phyloP scores from a whole-genome alignment of 2,888 invertebrate species.

The Coleophora deauratella region DNA sequence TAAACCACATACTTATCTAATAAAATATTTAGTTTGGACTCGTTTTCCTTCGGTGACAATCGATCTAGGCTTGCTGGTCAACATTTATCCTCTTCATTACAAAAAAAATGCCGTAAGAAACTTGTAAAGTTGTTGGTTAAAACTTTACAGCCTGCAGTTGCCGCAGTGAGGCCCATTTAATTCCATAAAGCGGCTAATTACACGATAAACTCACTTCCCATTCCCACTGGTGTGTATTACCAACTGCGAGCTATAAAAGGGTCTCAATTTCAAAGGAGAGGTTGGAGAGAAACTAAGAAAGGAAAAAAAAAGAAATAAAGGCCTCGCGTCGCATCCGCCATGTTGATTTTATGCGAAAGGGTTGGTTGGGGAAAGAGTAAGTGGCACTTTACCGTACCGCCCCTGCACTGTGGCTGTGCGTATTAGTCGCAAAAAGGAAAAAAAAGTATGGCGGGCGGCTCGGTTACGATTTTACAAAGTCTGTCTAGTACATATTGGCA shows the following conservation, averaged over 20 bases:
- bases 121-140: too few species aligned
- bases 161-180: too few species aligned
- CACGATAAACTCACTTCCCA: slow-evolving; percentile 22
- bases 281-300: slow-evolving; percentile 23
- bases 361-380: slow-evolving; percentile 56
- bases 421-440: slow-evolving; percentile 38
- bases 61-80: too few species aligned
- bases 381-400: slow-evolving; percentile 64
- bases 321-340: slow-evolving; percentile 49
- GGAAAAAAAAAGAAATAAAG: slow-evolving; percentile 52
- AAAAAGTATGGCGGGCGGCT: slow-evolving; percentile 56
- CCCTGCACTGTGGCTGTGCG: slow-evolving; percentile 33
- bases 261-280: slow-evolving; percentile 58
- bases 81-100: too few species aligned
- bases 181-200: too few species aligned
- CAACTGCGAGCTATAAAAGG: slow-evolving; percentile 46
- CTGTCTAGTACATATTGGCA: too few species aligned
- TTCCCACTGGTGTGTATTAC: slow-evolving; percentile 56
- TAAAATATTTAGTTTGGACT: too few species aligned
- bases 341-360: slow-evolving; percentile 61
- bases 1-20: too few species aligned
- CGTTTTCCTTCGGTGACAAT: too few species aligned
- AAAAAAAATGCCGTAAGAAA: too few species aligned
- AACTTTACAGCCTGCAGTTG: too few species aligned
- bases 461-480: neutral